A percentile compares a stretch with the other conserved stretches of the same genome.
Conservation (phyloP, 2,888 invertebrate genomes). For the Cheilosia scutellata region DNA sequence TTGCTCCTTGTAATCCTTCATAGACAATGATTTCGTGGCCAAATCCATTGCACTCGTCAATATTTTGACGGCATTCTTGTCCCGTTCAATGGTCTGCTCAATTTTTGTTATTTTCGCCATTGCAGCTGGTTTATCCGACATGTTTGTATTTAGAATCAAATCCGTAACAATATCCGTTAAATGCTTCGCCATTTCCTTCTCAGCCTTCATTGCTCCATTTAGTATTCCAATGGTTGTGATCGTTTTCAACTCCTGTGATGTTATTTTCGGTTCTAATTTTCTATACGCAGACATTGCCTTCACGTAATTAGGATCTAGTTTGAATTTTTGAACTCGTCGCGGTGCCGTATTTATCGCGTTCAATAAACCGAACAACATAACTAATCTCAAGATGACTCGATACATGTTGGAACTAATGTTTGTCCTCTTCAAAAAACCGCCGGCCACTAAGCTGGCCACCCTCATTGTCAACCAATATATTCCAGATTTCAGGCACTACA, state of each 20-base stretch:
- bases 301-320: constrained; percentile 80
- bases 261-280: constrained; percentile 79
- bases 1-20: constrained; percentile 78
- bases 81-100: constrained; percentile 80
- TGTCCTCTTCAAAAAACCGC: constrained; percentile 36
- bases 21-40: constrained; percentile 78
- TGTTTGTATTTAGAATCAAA: constrained; percentile 79
- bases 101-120: constrained; percentile 80
- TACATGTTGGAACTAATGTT: constrained; percentile 31
- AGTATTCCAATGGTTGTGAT: constrained; percentile 81
- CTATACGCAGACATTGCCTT: constrained; percentile 81
- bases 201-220: constrained; percentile 81
- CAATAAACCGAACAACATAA: constrained; percentile 45
- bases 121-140: constrained; percentile 76
- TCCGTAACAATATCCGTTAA: constrained; percentile 79
- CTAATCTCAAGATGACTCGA: constrained; percentile 41
- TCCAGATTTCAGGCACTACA: constrained; percentile 42
- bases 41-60: constrained; percentile 81
- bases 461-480: constrained; percentile 66
- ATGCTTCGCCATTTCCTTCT: constrained; percentile 81
- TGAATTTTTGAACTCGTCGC: constrained; percentile 54
- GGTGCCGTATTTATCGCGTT: constrained; percentile 38
- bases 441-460: constrained; percentile 62
- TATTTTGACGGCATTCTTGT: constrained; percentile 81
- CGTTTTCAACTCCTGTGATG: constrained; percentile 80